Percentiles rank a stretch among this genome's conserved stretches.
Evolutionary conservation across 30 jellyfish, hydroid and myxozoan genomes (phyloP).

Genomic region (Aurelia aurita): DNA sequence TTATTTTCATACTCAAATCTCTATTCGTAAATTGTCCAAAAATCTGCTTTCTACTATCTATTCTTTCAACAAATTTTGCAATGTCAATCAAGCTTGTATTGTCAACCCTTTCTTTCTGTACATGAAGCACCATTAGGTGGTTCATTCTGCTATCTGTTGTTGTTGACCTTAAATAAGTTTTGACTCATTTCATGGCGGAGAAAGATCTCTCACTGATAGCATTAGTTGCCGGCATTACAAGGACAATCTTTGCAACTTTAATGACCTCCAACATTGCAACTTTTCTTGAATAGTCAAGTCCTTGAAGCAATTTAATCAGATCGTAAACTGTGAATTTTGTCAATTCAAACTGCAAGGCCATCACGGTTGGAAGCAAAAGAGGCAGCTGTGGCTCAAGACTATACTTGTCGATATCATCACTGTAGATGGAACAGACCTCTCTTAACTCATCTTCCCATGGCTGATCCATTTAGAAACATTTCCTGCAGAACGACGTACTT

Average conservation of each 20-base stretch:
- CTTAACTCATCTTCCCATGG: conserved; percentile 44
- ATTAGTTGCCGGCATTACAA: conserved; percentile 77
- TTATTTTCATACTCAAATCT: conserved; percentile 8
- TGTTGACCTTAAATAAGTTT: conserved; percentile 50
- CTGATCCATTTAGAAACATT: conserved; percentile 26
- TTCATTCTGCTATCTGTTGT: conserved; percentile 41
- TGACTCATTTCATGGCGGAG: conserved; percentile 68
- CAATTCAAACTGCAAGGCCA: conserved; percentile 32
- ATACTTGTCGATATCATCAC: conserved; percentile 54
- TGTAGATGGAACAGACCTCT: conserved; percentile 59
- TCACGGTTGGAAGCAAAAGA: conserved; percentile 50
- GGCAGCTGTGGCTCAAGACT: conserved; percentile 56
- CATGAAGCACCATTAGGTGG: conserved; percentile 36
- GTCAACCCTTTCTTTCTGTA: conserved; percentile 33
- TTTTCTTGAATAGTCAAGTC: conserved; percentile 53
- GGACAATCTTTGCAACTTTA: conserved; percentile 40
- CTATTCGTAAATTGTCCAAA: conserved; percentile 56
- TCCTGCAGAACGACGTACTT: conserved; percentile 58
- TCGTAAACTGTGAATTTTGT: conserved; percentile 30
- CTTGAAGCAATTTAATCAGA: conserved; percentile 52
- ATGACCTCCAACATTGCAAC: conserved; percentile 52
- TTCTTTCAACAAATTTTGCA: conserved; percentile 42
- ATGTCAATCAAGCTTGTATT: conserved; percentile 34
- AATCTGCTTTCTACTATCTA: conserved; percentile 57
- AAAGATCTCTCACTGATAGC: conserved; percentile 68